A percentile compares a stretch with the other conserved stretches of the same genome.
These are phyloP conservation scores for Agrotis clavis DNA, from an alignment of 2,888 invertebrate genomes.

Conservation along the genomic window DNA sequence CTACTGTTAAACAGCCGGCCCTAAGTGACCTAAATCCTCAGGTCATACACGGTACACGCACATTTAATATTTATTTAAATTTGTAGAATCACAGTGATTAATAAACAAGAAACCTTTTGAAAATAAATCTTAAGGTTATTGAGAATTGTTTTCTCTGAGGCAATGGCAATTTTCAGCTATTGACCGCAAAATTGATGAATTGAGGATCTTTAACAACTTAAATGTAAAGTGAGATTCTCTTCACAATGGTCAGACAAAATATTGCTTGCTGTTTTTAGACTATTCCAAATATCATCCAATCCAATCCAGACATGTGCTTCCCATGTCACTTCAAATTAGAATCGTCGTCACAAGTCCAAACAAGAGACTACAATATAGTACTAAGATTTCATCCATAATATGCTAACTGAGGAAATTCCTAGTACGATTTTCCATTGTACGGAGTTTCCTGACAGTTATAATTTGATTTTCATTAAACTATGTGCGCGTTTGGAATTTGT, in stretches of 20 bases:
- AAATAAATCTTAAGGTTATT: no score
- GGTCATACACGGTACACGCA: no score
- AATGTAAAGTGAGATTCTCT: no score
- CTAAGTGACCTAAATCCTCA: no score
- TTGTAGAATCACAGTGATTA: no score
- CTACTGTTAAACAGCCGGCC: no score
- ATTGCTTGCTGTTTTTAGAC: background rate
- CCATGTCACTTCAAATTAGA: conserved; percentile 14
- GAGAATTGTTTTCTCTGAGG: no score
- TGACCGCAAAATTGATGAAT: no score
- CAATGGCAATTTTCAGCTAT: no score
- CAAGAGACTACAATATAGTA: background rate
- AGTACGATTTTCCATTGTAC: conserved; percentile 16
- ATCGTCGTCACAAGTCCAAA: background rate
- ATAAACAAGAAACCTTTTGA: no score
- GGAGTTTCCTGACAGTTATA: conserved; percentile 29
- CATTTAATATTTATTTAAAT: no score
- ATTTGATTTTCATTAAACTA: conserved; percentile 35
- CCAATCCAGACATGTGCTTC: background rate
- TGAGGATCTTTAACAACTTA: no score
- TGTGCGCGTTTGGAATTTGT: background rate
- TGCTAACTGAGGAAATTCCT: conserved; percentile 10
- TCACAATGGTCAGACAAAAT: background rate
- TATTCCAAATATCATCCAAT: background rate
- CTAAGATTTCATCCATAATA: conserved; percentile 33